These are phyloP conservation scores for Drosophila glabriapex DNA, from an alignment of 2,888 invertebrate genomes.

Conservation along the genomic window DNA sequence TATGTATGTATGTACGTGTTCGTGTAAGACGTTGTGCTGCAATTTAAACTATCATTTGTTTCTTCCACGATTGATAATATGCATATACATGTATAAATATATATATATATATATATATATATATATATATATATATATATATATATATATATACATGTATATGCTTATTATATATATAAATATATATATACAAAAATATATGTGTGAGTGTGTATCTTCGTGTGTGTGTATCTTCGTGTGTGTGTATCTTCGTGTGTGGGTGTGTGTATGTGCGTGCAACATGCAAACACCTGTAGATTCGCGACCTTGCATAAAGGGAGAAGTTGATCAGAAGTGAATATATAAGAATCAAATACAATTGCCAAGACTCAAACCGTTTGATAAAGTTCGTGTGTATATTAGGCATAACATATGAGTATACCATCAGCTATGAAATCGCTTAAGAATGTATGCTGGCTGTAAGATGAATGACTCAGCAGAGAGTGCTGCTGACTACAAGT, in stretches of 20 bases:
- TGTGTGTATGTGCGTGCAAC: constrained; percentile 13
- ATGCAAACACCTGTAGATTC: constrained; percentile 48
- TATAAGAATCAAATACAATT: constrained; percentile 1
- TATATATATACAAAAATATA: background rate
- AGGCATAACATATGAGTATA: constrained; percentile 5
- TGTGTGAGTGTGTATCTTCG: background rate
- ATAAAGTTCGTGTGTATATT: constrained; percentile 7
- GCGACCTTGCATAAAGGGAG: constrained; percentile 13
- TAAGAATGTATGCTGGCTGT: constrained; percentile 4
- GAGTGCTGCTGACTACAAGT: background rate
- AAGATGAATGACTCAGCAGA: constrained; percentile 42
- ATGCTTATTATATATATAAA: background rate
- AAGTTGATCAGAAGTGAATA: constrained; percentile 15
- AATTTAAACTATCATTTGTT: constrained; percentile 21
- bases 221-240: background rate
- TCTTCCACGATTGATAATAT: background rate
- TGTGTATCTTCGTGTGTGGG: background rate
- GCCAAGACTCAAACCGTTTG: constrained; percentile 7
- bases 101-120: background rate
- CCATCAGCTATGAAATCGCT: background rate
- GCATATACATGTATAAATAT: constrained; percentile 4
- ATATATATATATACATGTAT: background rate
- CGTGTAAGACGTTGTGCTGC: constrained; percentile 1
- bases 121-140: no score
- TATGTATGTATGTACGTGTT: background rate